phyloP scores from a whole-genome alignment of 2,113 vertebrate species.

The Caloenas nicobarica region DNA sequence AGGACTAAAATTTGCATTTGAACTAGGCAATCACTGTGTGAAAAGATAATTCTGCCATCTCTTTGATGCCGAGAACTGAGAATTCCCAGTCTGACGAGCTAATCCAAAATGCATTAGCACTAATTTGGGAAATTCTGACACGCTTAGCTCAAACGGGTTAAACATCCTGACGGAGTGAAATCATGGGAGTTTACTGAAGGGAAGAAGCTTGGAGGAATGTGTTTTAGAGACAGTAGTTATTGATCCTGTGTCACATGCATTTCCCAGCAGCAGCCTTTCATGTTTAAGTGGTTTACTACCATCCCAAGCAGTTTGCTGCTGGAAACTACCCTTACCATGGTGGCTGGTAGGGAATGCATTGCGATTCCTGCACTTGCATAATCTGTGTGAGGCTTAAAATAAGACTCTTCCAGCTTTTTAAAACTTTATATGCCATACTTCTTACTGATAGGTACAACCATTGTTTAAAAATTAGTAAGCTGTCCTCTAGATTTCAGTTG shows the following conservation, averaged over 20 bases:
- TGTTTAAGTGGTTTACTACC: background rate
- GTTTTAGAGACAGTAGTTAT: background rate
- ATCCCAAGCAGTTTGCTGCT: background rate
- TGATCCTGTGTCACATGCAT: background rate
- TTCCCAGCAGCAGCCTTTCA: background rate
- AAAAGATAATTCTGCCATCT: constrained; percentile 5
- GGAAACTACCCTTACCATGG: background rate
- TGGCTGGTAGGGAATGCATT: background rate
- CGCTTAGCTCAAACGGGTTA: constrained; percentile 1
- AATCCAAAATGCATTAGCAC: constrained; percentile 47
- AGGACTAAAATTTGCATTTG: constrained; percentile 49
- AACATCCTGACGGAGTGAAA: background rate
- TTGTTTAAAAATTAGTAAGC: background rate
- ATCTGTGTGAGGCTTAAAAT: constrained; percentile 27
- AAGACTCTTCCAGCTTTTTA: background rate
- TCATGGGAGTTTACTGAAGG: background rate
- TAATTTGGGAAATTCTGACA: background rate
- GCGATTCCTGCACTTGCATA: background rate
- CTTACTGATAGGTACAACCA: background rate
- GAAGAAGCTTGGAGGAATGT: background rate
- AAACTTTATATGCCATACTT: background rate
- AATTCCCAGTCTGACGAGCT: constrained; percentile 29
- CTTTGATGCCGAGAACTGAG: constrained; percentile 34
- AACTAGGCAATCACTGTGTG: constrained; percentile 6
- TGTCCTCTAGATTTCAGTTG: background rate